Base-by-base conservation (phyloP, 1,140 invertebrate species). In the Harlomillsia oculata region DNA sequence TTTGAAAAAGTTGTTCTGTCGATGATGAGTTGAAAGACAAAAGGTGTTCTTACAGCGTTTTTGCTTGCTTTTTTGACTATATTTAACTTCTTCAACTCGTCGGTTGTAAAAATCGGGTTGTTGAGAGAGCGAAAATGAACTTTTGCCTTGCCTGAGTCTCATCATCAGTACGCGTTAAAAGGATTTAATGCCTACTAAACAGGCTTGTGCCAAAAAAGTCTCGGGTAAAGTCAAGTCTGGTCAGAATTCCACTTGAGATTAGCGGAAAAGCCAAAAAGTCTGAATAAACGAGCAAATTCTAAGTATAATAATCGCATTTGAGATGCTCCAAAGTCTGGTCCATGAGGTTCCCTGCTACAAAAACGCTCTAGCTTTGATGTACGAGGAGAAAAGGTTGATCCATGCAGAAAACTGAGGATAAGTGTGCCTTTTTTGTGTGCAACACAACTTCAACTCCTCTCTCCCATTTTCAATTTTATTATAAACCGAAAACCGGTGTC, bases 101-200 rank as follows among this genome's bases (percentile, higher is more conserved):
- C n/a, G n/a, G n/a, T n/a, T n/a, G n/a, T n/a, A n/a, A n/a, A n/a
- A n/a, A n/a, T n/a, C n/a, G n/a, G n/a, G n/a, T 32, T 34, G 32
- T 34, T 34, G 29, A 40, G 37, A 48, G 29, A 30, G 36, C 28
- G 45, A 48, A 48, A 48, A 28, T 48, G 28, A 28, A 48, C 45
- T 48, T 32, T 34, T n/a, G 8, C 14, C 1, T 48, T 16, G 45
- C 45, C 30, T 32, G 30, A 28, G 36, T 18, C 45, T 48, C 45
- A 21, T 48, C 45, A 28, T 48, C 45, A 48, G 45, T 21, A 48
- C 45, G 45, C 45, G 45, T 48, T 32, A 46, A 51, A 51, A 32
- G 28, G 36, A 37, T 51, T 51, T 51, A 51, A 51, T 51, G 49
- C 49, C 49, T 51, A 51, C 49, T 51, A 51, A 51, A 51, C 49